Conservation (phyloP, 1,140 invertebrate genomes). For the Bathynomus jamesi region DNA sequence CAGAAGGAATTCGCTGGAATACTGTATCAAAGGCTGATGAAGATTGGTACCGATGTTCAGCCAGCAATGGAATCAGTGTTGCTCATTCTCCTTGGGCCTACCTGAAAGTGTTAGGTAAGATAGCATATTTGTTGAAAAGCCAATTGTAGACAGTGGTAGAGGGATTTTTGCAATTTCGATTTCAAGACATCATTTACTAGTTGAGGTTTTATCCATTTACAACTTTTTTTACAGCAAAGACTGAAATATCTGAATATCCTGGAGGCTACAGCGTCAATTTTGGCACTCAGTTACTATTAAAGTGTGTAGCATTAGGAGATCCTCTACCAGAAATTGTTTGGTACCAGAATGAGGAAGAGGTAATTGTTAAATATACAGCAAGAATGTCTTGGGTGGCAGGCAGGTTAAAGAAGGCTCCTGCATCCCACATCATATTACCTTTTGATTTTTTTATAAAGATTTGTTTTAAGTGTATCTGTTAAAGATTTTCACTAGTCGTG, state of each 20-base stretch:
- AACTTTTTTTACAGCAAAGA: constrained; percentile 39
- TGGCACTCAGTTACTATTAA: constrained; percentile 39
- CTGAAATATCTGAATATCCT: constrained; percentile 40
- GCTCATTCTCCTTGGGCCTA: neutral
- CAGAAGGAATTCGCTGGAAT: neutral
- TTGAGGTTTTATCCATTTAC: too few species aligned
- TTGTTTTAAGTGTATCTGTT: too few species aligned
- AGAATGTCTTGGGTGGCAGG: too few species aligned
- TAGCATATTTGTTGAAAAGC: too few species aligned
- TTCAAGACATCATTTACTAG: too few species aligned
- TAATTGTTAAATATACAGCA: too few species aligned
- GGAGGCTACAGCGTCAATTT: constrained; percentile 40
- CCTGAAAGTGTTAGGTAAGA: neutral
- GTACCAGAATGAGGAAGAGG: constrained; percentile 39
- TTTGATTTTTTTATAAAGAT: too few species aligned
- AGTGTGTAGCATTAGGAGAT: constrained; percentile 41
- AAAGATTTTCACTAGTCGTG: too few species aligned
- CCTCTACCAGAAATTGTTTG: constrained; percentile 41
- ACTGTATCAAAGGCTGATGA: neutral
- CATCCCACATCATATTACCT: too few species aligned
- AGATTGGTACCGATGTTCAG: neutral
- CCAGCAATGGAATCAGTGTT: neutral
- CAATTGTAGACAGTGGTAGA: too few species aligned
- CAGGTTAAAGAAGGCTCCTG: too few species aligned
- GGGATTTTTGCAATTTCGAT: too few species aligned